Evolutionary conservation across 2,888 invertebrate genomes (phyloP).

Genomic region (Gymnocheta viridis): DNA sequence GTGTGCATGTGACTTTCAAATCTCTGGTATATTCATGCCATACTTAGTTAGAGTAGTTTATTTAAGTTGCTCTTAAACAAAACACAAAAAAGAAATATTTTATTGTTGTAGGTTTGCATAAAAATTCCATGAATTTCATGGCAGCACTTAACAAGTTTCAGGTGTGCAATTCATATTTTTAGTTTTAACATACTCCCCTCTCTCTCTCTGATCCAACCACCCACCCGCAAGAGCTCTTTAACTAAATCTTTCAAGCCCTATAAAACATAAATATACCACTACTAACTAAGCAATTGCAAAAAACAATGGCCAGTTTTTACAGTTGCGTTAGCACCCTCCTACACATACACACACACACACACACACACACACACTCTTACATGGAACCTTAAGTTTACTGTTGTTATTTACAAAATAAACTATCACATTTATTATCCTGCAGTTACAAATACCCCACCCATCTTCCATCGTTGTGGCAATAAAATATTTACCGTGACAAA

Average conservation of each 20-base stretch:
- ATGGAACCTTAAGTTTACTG: conserved; percentile 31
- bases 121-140: conserved; percentile 75
- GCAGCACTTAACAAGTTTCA: conserved; percentile 74
- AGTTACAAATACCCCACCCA: neutral
- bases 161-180: conserved; percentile 61
- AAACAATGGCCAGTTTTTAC: conserved; percentile 35
- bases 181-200: neutral
- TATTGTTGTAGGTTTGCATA: conserved; percentile 72
- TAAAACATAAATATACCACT: neutral
- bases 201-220: neutral
- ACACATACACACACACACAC: neutral
- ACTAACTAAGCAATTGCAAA: neutral
- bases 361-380: neutral
- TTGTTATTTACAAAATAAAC: conserved; percentile 36
- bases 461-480: neutral
- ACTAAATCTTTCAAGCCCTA: conserved; percentile 14
- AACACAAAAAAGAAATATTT: conserved; percentile 25
- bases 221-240: neutral
- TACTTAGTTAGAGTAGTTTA: conserved; percentile 50
- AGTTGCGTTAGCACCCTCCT: neutral
- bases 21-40: conserved; percentile 35
- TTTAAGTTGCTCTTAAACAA: conserved; percentile 55
- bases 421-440: neutral
- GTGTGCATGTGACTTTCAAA: neutral
- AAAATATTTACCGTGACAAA: conserved; percentile 51